Percentiles rank a stretch among this genome's conserved stretches.
Conservation (phyloP, 2,113 vertebrate genomes). For the Tetrax tetrax region DNA sequence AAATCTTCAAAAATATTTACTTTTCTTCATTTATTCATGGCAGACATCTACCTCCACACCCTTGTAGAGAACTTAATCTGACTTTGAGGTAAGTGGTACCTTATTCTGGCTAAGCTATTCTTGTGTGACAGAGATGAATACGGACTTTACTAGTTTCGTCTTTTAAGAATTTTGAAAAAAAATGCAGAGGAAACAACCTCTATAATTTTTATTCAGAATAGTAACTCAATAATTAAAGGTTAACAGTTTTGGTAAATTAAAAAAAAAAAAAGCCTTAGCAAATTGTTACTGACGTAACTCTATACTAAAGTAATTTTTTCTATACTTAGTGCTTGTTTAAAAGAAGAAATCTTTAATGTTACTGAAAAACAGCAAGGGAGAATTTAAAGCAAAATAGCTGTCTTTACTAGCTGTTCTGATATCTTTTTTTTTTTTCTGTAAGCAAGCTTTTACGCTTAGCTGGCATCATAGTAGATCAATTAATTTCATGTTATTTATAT, state of each 20-base stretch:
- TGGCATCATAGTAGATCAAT: not conserved
- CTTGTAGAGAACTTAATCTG: not conserved
- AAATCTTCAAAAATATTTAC: not conserved
- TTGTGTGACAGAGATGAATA: not conserved
- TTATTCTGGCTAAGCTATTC: not conserved
- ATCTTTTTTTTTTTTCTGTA: not conserved
- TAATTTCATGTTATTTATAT: constrained; percentile 18
- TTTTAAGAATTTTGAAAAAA: not conserved
- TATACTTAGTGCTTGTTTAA: not conserved
- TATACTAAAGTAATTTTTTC: not conserved
- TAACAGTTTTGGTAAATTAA: not conserved
- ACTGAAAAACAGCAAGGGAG: not conserved
- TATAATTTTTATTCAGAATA: constrained; percentile 26
- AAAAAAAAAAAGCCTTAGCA: not conserved
- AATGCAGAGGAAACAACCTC: not conserved
- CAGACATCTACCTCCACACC: not conserved
- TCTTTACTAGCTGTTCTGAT: not conserved
- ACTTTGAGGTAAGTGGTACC: not conserved
- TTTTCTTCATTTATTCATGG: not conserved
- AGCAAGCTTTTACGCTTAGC: not conserved
- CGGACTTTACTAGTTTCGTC: not conserved
- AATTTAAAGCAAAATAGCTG: not conserved
- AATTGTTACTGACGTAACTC: not conserved
- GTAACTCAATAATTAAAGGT: not conserved
- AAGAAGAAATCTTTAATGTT: not conserved